Percentiles rank a stretch among this genome's conserved stretches.
phyloP scores from a whole-genome alignment of 2,797 vertebrate species.

The Acanthornis magna region DNA sequence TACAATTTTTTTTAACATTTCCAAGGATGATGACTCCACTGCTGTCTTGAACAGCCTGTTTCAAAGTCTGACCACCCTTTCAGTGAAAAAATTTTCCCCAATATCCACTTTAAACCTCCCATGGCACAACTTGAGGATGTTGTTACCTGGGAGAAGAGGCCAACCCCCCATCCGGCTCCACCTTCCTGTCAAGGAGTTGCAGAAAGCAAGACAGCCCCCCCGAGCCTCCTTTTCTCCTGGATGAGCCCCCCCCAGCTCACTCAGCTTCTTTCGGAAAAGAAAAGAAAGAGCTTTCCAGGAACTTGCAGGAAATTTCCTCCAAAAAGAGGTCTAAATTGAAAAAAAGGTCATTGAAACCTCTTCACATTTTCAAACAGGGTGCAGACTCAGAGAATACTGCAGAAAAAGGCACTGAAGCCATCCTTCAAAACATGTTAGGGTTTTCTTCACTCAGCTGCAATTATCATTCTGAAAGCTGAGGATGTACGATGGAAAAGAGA shows the following conservation, averaged over 20 bases:
- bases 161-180: not conserved
- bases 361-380: not conserved
- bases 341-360: not conserved
- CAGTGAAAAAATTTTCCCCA: not conserved
- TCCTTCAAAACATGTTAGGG: not conserved
- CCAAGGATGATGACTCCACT: not conserved
- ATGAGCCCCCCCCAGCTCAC: not conserved
- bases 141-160: not conserved
- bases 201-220: not conserved
- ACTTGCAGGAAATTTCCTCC: not conserved
- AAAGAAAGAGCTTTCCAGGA: not conserved
- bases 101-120: not conserved
- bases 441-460: conserved; percentile 29
- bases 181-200: not conserved
- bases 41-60: not conserved
- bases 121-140: accelerated
- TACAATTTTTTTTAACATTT: not conserved
- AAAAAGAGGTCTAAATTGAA: not conserved
- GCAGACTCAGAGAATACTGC: not conserved
- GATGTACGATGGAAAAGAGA: conserved; percentile 4
- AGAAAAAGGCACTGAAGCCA: conserved; percentile 21
- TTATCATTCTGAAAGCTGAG: conserved; percentile 21
- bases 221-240: not conserved
- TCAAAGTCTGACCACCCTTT: not conserved
- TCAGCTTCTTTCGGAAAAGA: not conserved